phyloP scores from a whole-genome alignment of 2,888 invertebrate species.

The Hemicrepidius hirtus region DNA sequence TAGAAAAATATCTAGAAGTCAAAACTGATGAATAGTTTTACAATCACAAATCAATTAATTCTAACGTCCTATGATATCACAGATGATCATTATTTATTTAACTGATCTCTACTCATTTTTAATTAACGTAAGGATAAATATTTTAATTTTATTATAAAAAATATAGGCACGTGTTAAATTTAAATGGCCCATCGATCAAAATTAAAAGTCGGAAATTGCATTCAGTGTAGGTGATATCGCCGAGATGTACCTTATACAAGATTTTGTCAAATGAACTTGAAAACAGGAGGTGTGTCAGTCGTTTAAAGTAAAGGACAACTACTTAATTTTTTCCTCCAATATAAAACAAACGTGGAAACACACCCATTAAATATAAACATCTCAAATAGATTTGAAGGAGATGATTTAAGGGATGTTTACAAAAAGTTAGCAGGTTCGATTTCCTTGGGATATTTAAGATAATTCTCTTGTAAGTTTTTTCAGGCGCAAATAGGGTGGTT shows the following conservation, averaged over 20 bases:
- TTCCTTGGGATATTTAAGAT: no score
- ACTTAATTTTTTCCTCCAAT: background rate
- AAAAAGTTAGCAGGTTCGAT: no score
- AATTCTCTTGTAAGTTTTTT: no score
- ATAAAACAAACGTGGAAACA: no score
- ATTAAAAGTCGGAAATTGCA: background rate
- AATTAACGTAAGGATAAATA: background rate
- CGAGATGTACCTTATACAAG: background rate
- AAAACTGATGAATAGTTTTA: background rate
- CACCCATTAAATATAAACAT: no score
- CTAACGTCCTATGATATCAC: background rate
- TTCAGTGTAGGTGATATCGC: background rate
- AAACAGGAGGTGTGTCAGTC: constrained; percentile 18
- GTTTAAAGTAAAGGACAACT: constrained; percentile 7
- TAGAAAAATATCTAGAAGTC: background rate
- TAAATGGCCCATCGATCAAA: background rate
- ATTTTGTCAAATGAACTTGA: background rate
- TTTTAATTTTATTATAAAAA: no score
- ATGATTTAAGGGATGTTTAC: no score
- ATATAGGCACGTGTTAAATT: background rate
- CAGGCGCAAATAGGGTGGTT: no score
- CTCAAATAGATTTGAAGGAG: no score
- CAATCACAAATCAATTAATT: background rate
- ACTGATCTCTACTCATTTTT: background rate
- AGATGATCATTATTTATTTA: background rate